Base-by-base conservation (phyloP, 2,888 invertebrate genomes). In the Netelia fuscicornis region DNA sequence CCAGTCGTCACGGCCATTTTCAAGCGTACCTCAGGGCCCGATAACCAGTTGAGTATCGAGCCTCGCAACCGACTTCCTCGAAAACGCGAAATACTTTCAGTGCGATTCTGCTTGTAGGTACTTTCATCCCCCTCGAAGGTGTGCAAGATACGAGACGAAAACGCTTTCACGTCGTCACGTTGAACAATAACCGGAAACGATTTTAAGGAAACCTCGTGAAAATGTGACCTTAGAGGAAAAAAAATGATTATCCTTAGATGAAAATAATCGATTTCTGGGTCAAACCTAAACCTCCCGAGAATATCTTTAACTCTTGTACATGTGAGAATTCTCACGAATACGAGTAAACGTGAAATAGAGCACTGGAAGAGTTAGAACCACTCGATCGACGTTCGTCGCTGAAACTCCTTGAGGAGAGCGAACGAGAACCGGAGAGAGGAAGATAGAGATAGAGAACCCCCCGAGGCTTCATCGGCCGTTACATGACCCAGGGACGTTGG, bases 401-500 rank as follows among this genome's bases (percentile, higher is more conserved):
- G 65, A 60, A 79, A 79, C 71, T 76, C 64, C 37, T 52, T 30
- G 2, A 56, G 37, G 71, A 25, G 64, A 71, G 62, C 44, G 68
- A 70, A 68, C 48, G 37, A 60, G 54, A 42, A 20, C 25, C 30
- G 23, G 17, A 42, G 64, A 42, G 64, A 60, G 65, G 56, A n/a
- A 54, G 23, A 52, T 37, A 20, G 37, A 23, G 17, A 44, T 20
- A 30, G 54, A 62, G 42, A 52, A 20, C 42, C 68, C 71, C 65
- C 60, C 25, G 64, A 80, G 79, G 75, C 75, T 82, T 85, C 71
- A 44, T 75, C 79, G 60, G 54, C 79, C 74, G 72, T 85, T 80
- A 79, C 71, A 79, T 48, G 60, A 58, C 71, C 48, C 76, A 37
- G 42, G 71, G 13, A 71, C 60, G 82, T 71, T 42, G 82, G 76